phyloP scores from a whole-genome alignment of 92 coral and sea anemone species.

The Desmophyllum pertusum region DNA sequence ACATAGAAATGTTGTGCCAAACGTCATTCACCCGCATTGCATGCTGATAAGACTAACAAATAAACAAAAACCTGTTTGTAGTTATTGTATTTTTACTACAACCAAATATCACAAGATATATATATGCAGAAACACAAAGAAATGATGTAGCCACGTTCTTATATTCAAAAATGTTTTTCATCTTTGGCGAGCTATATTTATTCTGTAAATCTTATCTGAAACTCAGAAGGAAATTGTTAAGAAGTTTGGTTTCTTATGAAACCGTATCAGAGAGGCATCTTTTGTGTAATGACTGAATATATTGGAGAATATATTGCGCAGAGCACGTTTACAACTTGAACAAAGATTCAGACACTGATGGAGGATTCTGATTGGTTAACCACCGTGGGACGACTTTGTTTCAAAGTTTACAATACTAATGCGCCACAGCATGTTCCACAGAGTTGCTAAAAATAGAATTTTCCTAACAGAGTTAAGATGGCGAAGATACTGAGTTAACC shows the following conservation, averaged over 20 bases:
- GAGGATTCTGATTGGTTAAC: conserved; percentile 2
- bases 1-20: background rate
- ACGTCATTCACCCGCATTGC: background rate
- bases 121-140: background rate
- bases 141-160: background rate
- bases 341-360: conserved; percentile 13
- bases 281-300: background rate
- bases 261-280: background rate
- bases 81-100: conserved; percentile 41
- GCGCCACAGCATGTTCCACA: conserved; percentile 10
- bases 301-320: conserved; percentile 2
- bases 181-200: background rate
- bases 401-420: background rate
- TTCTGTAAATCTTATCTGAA: background rate
- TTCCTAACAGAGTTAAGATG: background rate
- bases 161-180: background rate
- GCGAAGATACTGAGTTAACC: background rate
- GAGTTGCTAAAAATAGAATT: background rate
- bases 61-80: conserved; percentile 9
- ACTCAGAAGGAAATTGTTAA: conserved; percentile 1
- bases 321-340: background rate
- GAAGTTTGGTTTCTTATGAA: background rate
- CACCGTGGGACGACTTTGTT: background rate
- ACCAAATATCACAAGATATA: background rate
- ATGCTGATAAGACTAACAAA: background rate